phyloP scores from a whole-genome alignment of 2,113 vertebrate species.

The Epinephelus cyanopodus region DNA sequence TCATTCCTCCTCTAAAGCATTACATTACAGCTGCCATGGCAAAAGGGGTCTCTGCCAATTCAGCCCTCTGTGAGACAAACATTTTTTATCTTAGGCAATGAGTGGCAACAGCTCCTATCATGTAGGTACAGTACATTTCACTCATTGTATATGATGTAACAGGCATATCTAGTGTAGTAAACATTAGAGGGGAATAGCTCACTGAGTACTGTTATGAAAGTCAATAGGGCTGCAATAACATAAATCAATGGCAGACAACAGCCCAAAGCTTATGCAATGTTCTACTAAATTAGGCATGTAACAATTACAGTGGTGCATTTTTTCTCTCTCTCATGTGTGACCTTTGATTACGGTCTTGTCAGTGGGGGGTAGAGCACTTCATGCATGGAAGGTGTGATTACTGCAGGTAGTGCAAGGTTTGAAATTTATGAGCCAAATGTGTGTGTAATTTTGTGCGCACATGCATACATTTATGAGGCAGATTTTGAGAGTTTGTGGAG shows the following conservation, averaged over 20 bases:
- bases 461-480: constrained; percentile 59
- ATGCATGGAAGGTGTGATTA: constrained; percentile 68
- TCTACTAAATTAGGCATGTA: constrained; percentile 82
- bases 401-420: constrained; percentile 51
- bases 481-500: constrained; percentile 33
- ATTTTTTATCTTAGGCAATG: constrained; percentile 67
- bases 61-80: constrained; percentile 43
- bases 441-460: constrained; percentile 33
- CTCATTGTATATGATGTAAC: constrained; percentile 76
- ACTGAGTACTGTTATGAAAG: constrained; percentile 75
- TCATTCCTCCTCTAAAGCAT: constrained; percentile 55
- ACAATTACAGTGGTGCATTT: constrained; percentile 73
- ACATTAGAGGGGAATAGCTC: constrained; percentile 72
- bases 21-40: constrained; percentile 45
- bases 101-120: constrained; percentile 54
- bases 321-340: constrained; percentile 57
- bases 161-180: constrained; percentile 63
- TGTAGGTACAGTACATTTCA: constrained; percentile 60
- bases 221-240: constrained; percentile 77
- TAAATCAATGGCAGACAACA: constrained; percentile 81
- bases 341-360: constrained; percentile 77
- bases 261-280: constrained; percentile 75
- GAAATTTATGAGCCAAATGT: constrained; percentile 68
- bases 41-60: constrained; percentile 25
- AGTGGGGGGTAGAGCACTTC: constrained; percentile 54